Evolutionary conservation across 2,888 invertebrate genomes (phyloP), one percentile per base, ranked within the genome.

Genomic region (Calliscelio sp.): DNA sequence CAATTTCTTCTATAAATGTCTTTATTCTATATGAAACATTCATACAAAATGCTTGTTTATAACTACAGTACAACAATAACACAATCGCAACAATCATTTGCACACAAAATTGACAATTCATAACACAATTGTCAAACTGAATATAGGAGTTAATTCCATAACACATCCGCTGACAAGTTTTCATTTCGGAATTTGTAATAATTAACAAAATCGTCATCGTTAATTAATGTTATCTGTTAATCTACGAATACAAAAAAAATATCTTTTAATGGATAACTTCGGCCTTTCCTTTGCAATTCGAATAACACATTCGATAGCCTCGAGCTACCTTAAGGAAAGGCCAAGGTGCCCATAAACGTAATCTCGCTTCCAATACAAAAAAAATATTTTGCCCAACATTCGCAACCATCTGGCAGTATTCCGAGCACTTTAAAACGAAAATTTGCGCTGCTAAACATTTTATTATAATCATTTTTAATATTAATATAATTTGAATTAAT

Each of bases 321-420:
- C 86, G 53, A 73, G 78, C 85, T 77, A 32, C 73, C 85, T 89
- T 87, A 93, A 93, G 91, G 91, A 88, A 89, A 93, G 93, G 93
- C 93, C 93, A 93, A 93, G 91, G 93, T 91, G 89, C 87, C 92
- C 93, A 93, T 92, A 87, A n/a, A 78, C 87, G 87, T 85, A 53
- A 80, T 88, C 55, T 32, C 80, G 59, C 71, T 66, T 57, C 78
- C 53, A 84, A 63, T 38, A 16, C 24, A 49, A 68, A 66, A 82
- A 81, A n/a, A n/a, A n/a, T n/a, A n/a, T n/a, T 78, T 80, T 65
- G 68, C 71, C 61, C 68, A 55, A 57, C 28, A 10, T 32, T 55
- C 35, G 70, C 68, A 61, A 61, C 20, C 32, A 63, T 46, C 51
- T 57, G 71, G 32, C 71, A 65, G 35, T 53, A 46, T 25, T 53